Evolutionary conservation across 2,797 vertebrate species (phyloP).

Genomic region (Notoglanidium macrostoma): DNA sequence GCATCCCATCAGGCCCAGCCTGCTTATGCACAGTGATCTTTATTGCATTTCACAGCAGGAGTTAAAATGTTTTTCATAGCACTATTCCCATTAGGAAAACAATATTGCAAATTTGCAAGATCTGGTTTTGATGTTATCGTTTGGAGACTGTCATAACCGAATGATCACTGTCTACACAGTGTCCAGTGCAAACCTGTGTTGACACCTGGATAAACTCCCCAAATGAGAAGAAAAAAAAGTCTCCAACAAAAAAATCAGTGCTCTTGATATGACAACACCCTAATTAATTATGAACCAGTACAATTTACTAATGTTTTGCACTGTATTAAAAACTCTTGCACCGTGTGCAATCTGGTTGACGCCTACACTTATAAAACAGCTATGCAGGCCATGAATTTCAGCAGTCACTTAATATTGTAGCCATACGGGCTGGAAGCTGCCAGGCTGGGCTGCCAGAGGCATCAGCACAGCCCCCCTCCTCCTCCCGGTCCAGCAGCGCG

Average conservation of each 20-base stretch:
- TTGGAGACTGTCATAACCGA: constrained; percentile 1
- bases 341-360: constrained; percentile 83
- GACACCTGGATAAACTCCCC: neutral
- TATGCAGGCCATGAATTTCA: constrained; percentile 85
- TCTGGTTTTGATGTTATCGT: neutral
- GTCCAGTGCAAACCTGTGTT: neutral
- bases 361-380: constrained; percentile 84
- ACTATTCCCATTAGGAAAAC: neutral
- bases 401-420: constrained; percentile 88
- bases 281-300: constrained; percentile 56
- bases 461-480: constrained; percentile 68
- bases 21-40: constrained; percentile 29
- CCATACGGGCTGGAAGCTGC: constrained; percentile 82
- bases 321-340: constrained; percentile 27
- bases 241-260: constrained; percentile 59
- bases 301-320: constrained; percentile 56
- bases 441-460: constrained; percentile 82
- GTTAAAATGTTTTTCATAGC: constrained; percentile 9
- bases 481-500: constrained; percentile 58
- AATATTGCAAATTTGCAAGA: constrained; percentile 15
- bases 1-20: constrained; percentile 16
- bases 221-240: constrained; percentile 46
- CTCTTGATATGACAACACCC: constrained; percentile 36
- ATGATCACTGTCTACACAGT: neutral
- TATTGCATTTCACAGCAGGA: constrained; percentile 35